Conservation (phyloP, 2,113 vertebrate genomes). For the Rana temporaria region DNA sequence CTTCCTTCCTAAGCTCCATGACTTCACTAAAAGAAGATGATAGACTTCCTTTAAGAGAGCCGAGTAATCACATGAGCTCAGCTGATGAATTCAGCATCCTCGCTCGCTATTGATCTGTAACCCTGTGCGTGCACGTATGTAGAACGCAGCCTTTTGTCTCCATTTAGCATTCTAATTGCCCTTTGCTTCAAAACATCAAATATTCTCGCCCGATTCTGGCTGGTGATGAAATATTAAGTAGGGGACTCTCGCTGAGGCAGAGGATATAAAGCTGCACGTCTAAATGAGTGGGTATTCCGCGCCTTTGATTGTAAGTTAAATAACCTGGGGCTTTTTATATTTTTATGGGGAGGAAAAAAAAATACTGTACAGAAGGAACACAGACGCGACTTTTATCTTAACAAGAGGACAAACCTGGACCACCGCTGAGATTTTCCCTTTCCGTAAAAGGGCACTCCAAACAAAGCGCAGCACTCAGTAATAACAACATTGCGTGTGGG, state of each 20-base stretch:
- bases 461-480: too few relatives aligned
- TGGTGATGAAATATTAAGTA: not conserved
- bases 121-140: not conserved
- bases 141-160: not conserved
- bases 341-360: not conserved
- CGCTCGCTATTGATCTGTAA: not conserved
- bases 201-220: not conserved
- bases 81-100: too few relatives aligned
- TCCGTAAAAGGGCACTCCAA: not conserved
- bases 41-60: too few relatives aligned
- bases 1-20: too few relatives aligned
- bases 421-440: not conserved
- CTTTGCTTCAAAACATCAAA: not conserved
- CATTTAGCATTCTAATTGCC: not conserved
- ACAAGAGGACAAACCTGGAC: slow-evolving; percentile 14
- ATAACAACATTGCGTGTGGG: too few relatives aligned
- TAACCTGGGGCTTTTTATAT: slow-evolving; percentile 10
- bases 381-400: not conserved
- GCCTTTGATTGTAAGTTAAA: slow-evolving; percentile 24
- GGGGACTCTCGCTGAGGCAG: not conserved
- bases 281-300: not conserved
- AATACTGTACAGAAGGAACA: not conserved
- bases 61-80: too few relatives aligned
- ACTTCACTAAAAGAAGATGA: too few relatives aligned
- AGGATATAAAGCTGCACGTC: not conserved